Base-by-base conservation (phyloP, 92 coral and sea anemone species). In the Epizoanthus illoricatus region DNA sequence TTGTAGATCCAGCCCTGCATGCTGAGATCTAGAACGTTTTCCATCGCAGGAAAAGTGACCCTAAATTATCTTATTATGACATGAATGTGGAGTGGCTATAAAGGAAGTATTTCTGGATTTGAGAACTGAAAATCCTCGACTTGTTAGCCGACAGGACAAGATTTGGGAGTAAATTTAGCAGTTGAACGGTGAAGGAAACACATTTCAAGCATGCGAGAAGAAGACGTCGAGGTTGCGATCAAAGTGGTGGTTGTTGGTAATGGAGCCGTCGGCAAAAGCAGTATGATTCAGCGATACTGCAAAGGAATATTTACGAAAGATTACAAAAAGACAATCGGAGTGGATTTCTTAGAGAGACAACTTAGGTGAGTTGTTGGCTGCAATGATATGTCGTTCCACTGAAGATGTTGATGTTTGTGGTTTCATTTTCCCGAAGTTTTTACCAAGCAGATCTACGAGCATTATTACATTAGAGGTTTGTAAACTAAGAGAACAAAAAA, bases 201-300 rank as follows among this genome's bases (percentile, higher is more conserved):
- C 24, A n/a, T 15, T 36, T 11, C 3, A 78, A 88, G 15, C 58
- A 96, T 96, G 99, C 88, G 97, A 15, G 99, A 96, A 79, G 99
- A 96, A 87, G 99, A 96, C 89, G 99, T 96, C n/a, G 99, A 96
- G 84, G 98, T 94, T 16, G 99, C 99, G 66, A 96, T 96, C 69
- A 96, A 96, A 76, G 99, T 96, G 2, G 99, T 96, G 67, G 98
- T 96, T 47, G 99, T 96, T 20, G 99, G 99, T 9, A 96, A 96
- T 88, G 99, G 99, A 61, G 99, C 99, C 28, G 99, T 96, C 24
- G 99, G 99, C 0, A 96, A 96, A 52, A 96, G 99, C 80, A 96
- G 99, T 28, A 96, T 96, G 99, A 96, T 96, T 57, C 99, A 96
- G 81, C 86, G 99, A 81, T 96, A 91, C 80, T 96, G 99, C 87